Evolutionary conservation across 1,140 invertebrate genomes (phyloP).

Genomic region (Scaptomyza montana): DNA sequence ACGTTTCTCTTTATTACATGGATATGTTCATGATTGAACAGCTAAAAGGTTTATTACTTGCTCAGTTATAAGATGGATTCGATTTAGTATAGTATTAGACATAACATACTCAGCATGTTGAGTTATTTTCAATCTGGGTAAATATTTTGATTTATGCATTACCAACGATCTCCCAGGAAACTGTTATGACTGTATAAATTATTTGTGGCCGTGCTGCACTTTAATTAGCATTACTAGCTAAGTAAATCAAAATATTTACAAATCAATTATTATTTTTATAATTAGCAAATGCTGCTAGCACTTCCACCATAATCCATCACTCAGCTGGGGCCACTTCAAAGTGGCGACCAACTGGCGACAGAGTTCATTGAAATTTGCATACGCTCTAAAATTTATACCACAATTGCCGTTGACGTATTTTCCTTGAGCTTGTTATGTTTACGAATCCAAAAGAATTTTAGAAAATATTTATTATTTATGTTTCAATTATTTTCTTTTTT

Average conservation of each 20-base stretch:
- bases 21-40: not conserved
- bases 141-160: slow-evolving; percentile 14
- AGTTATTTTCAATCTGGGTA: not conserved
- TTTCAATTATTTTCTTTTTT: not conserved
- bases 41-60: not conserved
- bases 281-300: slow-evolving; percentile 59
- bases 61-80: not conserved
- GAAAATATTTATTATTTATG: slow-evolving; percentile 6
- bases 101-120: slow-evolving; percentile 2
- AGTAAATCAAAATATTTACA: slow-evolving; percentile 76
- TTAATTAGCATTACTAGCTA: slow-evolving; percentile 66
- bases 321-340: slow-evolving; percentile 47
- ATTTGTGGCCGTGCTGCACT: slow-evolving; percentile 50
- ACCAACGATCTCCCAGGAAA: not conserved
- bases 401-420: slow-evolving; percentile 18
- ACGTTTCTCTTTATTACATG: not conserved
- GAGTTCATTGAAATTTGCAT: slow-evolving; percentile 44
- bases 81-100: not conserved
- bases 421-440: slow-evolving; percentile 2
- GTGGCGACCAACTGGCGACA: slow-evolving; percentile 32
- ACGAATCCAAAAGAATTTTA: not conserved
- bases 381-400: slow-evolving; percentile 28
- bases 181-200: slow-evolving; percentile 31
- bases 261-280: slow-evolving; percentile 73
- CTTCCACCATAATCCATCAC: slow-evolving; percentile 79